Evolutionary conservation across 2,888 invertebrate species (phyloP).

Genomic region (Protula sp.): DNA sequence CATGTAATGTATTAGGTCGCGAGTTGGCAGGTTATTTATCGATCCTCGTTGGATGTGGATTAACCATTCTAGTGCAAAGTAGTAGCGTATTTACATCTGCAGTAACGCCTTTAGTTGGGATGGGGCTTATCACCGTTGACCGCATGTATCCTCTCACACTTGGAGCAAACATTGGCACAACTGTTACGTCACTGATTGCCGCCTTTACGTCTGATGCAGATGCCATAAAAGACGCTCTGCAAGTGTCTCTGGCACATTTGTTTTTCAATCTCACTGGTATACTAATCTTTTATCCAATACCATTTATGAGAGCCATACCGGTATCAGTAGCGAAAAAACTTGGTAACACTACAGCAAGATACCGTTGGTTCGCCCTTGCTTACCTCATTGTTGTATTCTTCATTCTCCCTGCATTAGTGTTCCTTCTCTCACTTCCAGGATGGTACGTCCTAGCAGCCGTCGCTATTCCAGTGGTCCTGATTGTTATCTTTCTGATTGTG

Average conservation of each 20-base stretch:
- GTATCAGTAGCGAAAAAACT: slow-evolving; percentile 56
- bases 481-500: slow-evolving; percentile 25
- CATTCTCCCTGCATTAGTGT: slow-evolving; percentile 37
- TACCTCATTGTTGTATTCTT: slow-evolving; percentile 51
- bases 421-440: slow-evolving; percentile 40
- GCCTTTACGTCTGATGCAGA: slow-evolving; percentile 35
- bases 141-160: slow-evolving; percentile 39
- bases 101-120: slow-evolving; percentile 40
- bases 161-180: slow-evolving; percentile 55
- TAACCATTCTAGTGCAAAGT: slow-evolving; percentile 41
- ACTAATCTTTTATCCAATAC: slow-evolving; percentile 58
- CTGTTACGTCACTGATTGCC: slow-evolving; percentile 58
- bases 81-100: slow-evolving; percentile 41
- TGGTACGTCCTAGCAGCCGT: slow-evolving; percentile 27
- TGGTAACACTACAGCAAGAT: slow-evolving; percentile 57
- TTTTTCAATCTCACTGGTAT: slow-evolving; percentile 56
- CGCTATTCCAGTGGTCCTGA: slow-evolving; percentile 23
- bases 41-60: slow-evolving; percentile 33
- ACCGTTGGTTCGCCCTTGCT: slow-evolving; percentile 59
- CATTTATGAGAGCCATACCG: slow-evolving; percentile 54
- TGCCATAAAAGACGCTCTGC: slow-evolving; percentile 39
- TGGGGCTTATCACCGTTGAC: slow-evolving; percentile 36
- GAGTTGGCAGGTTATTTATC: slow-evolving; percentile 38
- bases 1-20: too few species aligned
- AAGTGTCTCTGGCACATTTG: slow-evolving; percentile 48